Evolutionary conservation across 2,888 invertebrate genomes (phyloP), one percentile per base, ranked within the genome.

Genomic region (Drosophila ezoana): DNA sequence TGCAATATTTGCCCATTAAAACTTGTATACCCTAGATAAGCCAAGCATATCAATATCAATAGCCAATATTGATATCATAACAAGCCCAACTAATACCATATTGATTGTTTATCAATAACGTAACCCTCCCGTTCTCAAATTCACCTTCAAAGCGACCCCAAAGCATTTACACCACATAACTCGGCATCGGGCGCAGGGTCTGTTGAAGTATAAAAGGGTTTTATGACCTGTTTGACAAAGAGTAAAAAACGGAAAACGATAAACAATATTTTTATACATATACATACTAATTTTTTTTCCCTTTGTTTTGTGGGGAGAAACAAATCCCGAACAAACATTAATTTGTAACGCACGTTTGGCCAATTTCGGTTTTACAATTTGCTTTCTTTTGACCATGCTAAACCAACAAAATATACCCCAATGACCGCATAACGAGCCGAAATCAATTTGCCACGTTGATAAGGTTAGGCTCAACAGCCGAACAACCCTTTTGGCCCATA

Each of bases 341-440:
- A 88, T 88, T 88, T 89, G 87, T 89, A 88, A 88, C 88, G 88
- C 90, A 89, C 88, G 88, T 89, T 89, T 82, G 81, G 82, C 89
- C 87, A 87, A 83, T 83, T 83, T 85, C 44, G 72, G 79, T 70
- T 85, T 84, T 85, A 87, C 87, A 87, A 81, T 83, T 79, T 76
- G 60, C 48, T 62, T 54, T 61, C 37, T 74, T 61, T 79, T 87
- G 89, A 87, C 85, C 89, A 86, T 54, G 71, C 70, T 76, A 79
- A 73, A 76, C 66, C 67, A 66, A 79, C 69, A 88, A 81, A 76
- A 84, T 86, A 63, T 86, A 88, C 87, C 85, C 89, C 89, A 87
- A 89, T 87, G 87, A 85, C 85, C 85, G 87, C 89, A 85, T 86
- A 85, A 85, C 89, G 84, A 86, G 87, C 79, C 76, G 75, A 86